Evolutionary conservation across 2,888 invertebrate genomes (phyloP).

Genomic region (Cepaea hortensis): DNA sequence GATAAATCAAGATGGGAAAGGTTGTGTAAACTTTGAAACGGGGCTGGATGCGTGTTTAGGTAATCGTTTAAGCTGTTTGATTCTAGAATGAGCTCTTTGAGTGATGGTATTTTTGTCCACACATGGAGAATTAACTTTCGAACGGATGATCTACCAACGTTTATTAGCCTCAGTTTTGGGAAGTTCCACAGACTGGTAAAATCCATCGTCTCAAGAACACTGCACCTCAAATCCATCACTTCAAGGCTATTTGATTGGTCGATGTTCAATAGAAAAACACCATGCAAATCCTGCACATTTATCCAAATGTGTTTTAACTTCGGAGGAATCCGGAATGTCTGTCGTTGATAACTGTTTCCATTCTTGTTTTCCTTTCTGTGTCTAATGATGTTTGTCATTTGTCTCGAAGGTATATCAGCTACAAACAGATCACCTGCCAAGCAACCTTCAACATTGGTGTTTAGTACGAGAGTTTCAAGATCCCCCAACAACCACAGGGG

Average conservation of each 20-base stretch:
- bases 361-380: background rate
- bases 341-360: background rate
- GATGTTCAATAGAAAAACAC: background rate
- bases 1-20: conserved; percentile 29
- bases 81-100: background rate
- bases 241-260: background rate
- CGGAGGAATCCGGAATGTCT: background rate
- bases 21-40: conserved; percentile 17
- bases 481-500: background rate
- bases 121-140: background rate
- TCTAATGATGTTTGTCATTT: background rate
- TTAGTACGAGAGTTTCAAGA: conserved; percentile 8
- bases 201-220: background rate
- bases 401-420: too few species aligned
- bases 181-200: background rate
- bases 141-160: background rate
- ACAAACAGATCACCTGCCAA: background rate
- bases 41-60: background rate
- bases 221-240: background rate
- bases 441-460: background rate
- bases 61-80: background rate
- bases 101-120: background rate
- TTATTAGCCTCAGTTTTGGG: background rate
- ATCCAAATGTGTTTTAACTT: background rate
- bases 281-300: background rate